Evolutionary conservation across 2,888 invertebrate species (phyloP), one percentile per base, ranked within the genome.

Genomic region (Drosophila tanythrix): DNA sequence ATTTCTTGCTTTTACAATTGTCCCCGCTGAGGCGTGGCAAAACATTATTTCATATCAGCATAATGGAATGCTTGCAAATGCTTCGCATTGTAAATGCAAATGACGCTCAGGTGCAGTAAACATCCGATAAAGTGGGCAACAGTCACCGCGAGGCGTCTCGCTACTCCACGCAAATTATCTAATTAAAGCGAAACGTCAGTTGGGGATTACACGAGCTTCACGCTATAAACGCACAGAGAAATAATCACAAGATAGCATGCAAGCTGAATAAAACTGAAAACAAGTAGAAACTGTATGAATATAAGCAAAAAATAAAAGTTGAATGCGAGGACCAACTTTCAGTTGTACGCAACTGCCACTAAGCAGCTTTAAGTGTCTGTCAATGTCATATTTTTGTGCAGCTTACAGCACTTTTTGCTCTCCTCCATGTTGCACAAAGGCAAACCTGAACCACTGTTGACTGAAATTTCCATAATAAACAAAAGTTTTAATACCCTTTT

Each of bases 321-420:
- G 59, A 70, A 63, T 50, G 35, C 61, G 68, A 70, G 74, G 74
- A 79, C 74, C 63, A 84, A 85, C 77, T 86, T 84, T 81, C 35
- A 64, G 65, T 61, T 64, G 70, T 63, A 63, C 53, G 61, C 51
- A 75, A 81, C 72, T 69, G 70, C 71, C 79, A 81, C 83, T 82
- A 82, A 88, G 86, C 86, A 82, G 88, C 88, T 87, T 88, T 86
- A 88, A 84, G 70, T 87, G 88, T 85, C 88, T 82, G 86, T 87
- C 88, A 87, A 82, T 86, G 88, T 83, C 88, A 86, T 74, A 81
- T 82, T 83, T 84, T 78, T 70, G 63, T 60, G 69, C 65, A 79
- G 86, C 83, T 87, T 87, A 83, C 88, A 86, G 62, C 69, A 74
- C 57, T 82, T 83, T 71, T 74, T 65, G 63, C 25, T 70, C 67